phyloP scores from a whole-genome alignment of 2,888 invertebrate species.

The Epirrhoe tristata region DNA sequence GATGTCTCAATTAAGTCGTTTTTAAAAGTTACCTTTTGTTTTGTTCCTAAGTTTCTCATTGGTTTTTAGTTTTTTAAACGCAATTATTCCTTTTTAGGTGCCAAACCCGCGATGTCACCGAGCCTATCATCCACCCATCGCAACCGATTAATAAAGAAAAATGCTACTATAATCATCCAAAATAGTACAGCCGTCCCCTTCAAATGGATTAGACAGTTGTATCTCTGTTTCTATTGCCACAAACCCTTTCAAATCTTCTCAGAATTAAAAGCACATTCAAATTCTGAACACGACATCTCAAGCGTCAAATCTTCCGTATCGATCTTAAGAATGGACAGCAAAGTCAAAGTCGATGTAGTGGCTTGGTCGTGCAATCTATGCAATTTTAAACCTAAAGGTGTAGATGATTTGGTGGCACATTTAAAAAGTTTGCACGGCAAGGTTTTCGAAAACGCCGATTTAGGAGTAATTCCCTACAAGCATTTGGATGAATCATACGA shows the following conservation, averaged over 20 bases:
- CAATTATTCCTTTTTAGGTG: slow-evolving; percentile 52
- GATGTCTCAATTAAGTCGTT: too few relatives aligned
- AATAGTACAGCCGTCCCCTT: slow-evolving; percentile 54
- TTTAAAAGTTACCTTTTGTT: too few relatives aligned
- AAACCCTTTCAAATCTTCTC: slow-evolving; percentile 46
- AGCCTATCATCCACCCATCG: slow-evolving; percentile 54
- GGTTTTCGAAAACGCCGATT: slow-evolving; percentile 21
- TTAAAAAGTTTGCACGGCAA: slow-evolving; percentile 15
- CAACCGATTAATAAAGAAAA: slow-evolving; percentile 56
- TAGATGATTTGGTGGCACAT: slow-evolving; percentile 16
- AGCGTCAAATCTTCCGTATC: slow-evolving; percentile 21
- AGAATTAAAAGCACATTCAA: slow-evolving; percentile 22
- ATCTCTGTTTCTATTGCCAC: slow-evolving; percentile 60
- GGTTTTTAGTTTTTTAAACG: too few relatives aligned
- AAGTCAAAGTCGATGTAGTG: slow-evolving; percentile 37
- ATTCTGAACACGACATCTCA: slow-evolving; percentile 11
- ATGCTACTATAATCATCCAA: slow-evolving; percentile 56
- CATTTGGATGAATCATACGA: slow-evolving; percentile 13
- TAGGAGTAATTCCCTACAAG: slow-evolving; percentile 28
- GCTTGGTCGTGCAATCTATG: slow-evolving; percentile 22
- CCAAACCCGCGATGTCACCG: slow-evolving; percentile 38
- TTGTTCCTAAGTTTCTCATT: too few relatives aligned
- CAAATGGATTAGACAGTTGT: slow-evolving; percentile 61
- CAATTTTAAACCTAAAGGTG: slow-evolving; percentile 10
- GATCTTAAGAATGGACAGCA: slow-evolving; percentile 23